Evolutionary conservation across 2,888 invertebrate species (phyloP).

Genomic region (Drosophila kambysellisi): DNA sequence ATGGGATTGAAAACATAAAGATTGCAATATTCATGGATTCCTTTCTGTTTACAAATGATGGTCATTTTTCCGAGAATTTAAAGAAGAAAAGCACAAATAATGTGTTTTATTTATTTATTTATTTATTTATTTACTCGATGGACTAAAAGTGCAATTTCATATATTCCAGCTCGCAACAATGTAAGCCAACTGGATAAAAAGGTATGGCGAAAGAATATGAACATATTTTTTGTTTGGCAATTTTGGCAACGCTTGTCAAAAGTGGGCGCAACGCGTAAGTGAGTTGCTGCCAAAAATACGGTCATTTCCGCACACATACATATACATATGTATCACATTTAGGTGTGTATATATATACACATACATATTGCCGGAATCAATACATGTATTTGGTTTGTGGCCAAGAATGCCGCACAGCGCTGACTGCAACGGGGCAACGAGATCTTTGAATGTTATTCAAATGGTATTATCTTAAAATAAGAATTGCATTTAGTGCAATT

Average conservation of each 20-base stretch:
- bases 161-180: neutral
- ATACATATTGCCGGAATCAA: neutral
- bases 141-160: neutral
- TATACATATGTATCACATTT: too few relatives aligned
- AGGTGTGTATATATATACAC: neutral
- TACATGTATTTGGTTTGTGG: conserved; percentile 1
- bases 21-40: neutral
- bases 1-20: neutral
- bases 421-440: neutral
- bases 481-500: neutral
- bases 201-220: neutral
- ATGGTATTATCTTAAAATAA: neutral
- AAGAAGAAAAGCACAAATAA: neutral
- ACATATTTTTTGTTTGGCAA: neutral
- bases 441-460: neutral
- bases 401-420: neutral
- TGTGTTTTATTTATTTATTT: too few relatives aligned
- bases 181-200: neutral
- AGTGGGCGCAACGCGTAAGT: neutral
- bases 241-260: conserved; percentile 7
- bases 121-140: neutral
- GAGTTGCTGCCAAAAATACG: neutral
- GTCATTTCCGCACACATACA: neutral
- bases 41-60: neutral
- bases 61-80: neutral